phyloP scores from a whole-genome alignment of 2,113 vertebrate genomes.

The Crotalus tigris region DNA sequence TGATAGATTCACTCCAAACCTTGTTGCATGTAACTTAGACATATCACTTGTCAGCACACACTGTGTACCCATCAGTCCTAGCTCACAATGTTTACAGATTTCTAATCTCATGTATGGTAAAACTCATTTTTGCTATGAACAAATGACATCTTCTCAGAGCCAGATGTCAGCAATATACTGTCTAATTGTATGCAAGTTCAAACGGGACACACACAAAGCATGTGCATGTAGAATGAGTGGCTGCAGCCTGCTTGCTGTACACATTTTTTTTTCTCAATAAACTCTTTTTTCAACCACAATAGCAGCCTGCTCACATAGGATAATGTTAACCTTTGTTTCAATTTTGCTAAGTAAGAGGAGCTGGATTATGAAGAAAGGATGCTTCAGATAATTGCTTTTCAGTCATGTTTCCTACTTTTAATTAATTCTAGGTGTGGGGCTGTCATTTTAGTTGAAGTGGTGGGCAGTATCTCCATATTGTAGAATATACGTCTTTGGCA shows the following conservation, averaged over 20 bases:
- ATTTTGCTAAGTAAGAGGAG: not conserved
- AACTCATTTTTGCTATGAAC: constrained; percentile 1
- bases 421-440: not conserved
- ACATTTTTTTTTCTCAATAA: not conserved
- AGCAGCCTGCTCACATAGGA: not conserved
- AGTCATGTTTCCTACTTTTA: not conserved
- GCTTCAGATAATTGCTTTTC: not conserved
- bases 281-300: not conserved
- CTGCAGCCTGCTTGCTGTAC: not conserved
- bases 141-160: not conserved
- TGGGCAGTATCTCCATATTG: not conserved
- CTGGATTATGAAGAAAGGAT: not conserved
- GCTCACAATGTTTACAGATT: not conserved
- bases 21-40: not conserved
- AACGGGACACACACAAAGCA: not conserved
- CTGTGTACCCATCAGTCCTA: constrained; percentile 6
- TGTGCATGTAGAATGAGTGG: not conserved
- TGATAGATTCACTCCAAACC: constrained; percentile 13
- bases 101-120: not conserved
- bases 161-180: not conserved
- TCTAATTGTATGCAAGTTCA: not conserved
- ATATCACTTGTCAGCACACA: constrained; percentile 17
- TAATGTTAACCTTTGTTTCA: not conserved
- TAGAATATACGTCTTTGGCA: not conserved
- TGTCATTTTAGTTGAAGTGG: not conserved